A percentile compares a stretch with the other conserved stretches of the same genome.
Evolutionary conservation across 2,888 invertebrate species (phyloP).

Genomic region (Macropis europaea): DNA sequence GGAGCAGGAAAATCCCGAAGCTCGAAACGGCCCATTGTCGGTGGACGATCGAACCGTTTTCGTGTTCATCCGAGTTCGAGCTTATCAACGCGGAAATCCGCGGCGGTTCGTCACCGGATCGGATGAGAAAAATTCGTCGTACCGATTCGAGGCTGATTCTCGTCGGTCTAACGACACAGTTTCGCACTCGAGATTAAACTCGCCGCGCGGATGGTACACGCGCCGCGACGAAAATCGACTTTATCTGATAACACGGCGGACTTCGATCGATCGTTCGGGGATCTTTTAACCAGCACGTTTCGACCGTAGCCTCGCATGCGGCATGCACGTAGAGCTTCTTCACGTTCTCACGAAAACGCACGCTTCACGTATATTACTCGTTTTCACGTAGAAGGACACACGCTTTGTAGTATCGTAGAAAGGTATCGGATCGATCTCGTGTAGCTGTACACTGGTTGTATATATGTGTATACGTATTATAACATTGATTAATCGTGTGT

Average conservation of each 20-base stretch:
- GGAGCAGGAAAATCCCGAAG: too few relatives aligned
- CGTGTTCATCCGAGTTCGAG: neutral
- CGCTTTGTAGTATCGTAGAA: constrained; percentile 28
- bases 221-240: neutral
- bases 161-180: neutral
- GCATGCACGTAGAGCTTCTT: constrained; percentile 48
- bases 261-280: constrained; percentile 34
- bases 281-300: constrained; percentile 17
- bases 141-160: neutral
- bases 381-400: constrained; percentile 16
- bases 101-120: too few relatives aligned
- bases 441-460: constrained; percentile 22
- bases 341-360: constrained; percentile 1
- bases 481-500: constrained; percentile 24
- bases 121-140: too few relatives aligned
- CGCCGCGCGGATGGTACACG: neutral
- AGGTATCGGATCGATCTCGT: constrained; percentile 4
- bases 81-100: too few relatives aligned
- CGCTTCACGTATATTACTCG: constrained; percentile 21
- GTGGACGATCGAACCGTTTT: too few relatives aligned
- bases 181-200: constrained; percentile 24
- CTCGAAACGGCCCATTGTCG: too few relatives aligned
- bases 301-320: constrained; percentile 49
- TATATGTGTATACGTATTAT: neutral
- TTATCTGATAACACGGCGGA: constrained; percentile 53